Percentiles rank a stretch among this genome's conserved stretches.
Evolutionary conservation across 2,113 vertebrate species (phyloP).

Genomic region (Bos indicus): DNA sequence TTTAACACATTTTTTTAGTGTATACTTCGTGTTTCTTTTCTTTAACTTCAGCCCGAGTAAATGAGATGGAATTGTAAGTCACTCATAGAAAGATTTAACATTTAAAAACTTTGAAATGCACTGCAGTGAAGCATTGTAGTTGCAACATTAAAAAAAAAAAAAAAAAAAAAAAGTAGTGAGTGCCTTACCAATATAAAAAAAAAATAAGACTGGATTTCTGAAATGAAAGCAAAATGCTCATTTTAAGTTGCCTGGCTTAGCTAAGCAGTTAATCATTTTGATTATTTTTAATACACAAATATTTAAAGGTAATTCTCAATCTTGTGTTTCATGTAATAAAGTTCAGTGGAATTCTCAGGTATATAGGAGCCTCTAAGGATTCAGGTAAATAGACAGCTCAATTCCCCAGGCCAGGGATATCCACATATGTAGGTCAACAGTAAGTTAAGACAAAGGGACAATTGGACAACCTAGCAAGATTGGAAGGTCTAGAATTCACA

Average conservation of each 20-base stretch:
- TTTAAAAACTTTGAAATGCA: slow-evolving; percentile 67
- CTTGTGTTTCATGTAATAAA: not conserved
- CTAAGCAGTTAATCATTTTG: not conserved
- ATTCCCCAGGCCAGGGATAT: not conserved
- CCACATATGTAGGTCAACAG: not conserved
- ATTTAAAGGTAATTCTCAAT: not conserved
- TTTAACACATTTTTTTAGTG: slow-evolving; percentile 46
- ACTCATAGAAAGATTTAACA: slow-evolving; percentile 61
- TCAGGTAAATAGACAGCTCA: not conserved
- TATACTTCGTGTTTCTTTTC: slow-evolving; percentile 71
- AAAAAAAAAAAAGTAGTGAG: slow-evolving; percentile 53
- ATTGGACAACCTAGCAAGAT: not conserved
- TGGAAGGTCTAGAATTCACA: not conserved
- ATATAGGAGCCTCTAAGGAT: not conserved
- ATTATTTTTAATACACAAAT: not conserved
- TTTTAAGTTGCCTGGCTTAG: not conserved
- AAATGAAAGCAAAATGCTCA: slow-evolving; percentile 52
- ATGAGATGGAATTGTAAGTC: slow-evolving; percentile 47
- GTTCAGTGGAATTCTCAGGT: not conserved
- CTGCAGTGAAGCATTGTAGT: slow-evolving; percentile 62
- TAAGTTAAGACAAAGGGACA: not conserved
- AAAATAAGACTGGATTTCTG: slow-evolving; percentile 50
- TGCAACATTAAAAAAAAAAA: slow-evolving; percentile 54
- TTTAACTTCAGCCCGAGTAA: slow-evolving; percentile 73
- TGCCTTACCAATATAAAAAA: slow-evolving; percentile 54